Evolutionary conservation across 1,140 invertebrate species (phyloP).

Genomic region (Aphis gossypii): DNA sequence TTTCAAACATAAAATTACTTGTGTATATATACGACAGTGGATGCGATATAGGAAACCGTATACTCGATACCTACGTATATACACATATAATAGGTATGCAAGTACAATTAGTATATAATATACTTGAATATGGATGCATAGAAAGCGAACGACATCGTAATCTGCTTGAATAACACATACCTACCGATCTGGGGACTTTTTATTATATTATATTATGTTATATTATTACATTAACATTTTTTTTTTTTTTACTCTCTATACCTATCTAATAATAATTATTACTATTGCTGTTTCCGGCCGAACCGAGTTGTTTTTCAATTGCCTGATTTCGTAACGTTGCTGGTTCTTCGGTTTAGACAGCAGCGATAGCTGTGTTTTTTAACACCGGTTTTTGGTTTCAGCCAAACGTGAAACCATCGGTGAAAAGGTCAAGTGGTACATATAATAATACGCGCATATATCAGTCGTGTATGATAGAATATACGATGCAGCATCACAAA

Average conservation of each 20-base stretch:
- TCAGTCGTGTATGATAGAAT: background rate
- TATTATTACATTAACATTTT: background rate
- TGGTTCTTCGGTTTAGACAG: background rate
- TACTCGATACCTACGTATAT: background rate
- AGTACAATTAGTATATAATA: background rate
- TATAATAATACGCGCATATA: background rate
- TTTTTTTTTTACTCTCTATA: background rate
- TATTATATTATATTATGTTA: constrained; percentile 7
- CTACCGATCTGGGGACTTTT: constrained; percentile 2
- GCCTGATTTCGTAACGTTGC: constrained; percentile 6
- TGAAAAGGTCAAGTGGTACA: background rate
- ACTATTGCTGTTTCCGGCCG: background rate
- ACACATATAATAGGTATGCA: background rate
- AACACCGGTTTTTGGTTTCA: background rate
- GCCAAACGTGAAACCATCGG: background rate
- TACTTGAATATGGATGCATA: background rate
- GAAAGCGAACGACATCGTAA: constrained; percentile 42
- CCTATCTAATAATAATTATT: background rate
- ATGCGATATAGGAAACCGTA: background rate
- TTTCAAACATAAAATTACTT: constrained; percentile 23
- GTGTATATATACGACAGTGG: background rate
- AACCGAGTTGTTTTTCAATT: background rate
- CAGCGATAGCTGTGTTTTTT: background rate
- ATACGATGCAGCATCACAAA: background rate
- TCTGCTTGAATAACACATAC: constrained; percentile 36